A percentile compares a stretch with the other conserved stretches of the same genome.
These are phyloP conservation scores for Hyaena hyaena DNA, from an alignment of 2,113 vertebrate species.

Conservation along the genomic window DNA sequence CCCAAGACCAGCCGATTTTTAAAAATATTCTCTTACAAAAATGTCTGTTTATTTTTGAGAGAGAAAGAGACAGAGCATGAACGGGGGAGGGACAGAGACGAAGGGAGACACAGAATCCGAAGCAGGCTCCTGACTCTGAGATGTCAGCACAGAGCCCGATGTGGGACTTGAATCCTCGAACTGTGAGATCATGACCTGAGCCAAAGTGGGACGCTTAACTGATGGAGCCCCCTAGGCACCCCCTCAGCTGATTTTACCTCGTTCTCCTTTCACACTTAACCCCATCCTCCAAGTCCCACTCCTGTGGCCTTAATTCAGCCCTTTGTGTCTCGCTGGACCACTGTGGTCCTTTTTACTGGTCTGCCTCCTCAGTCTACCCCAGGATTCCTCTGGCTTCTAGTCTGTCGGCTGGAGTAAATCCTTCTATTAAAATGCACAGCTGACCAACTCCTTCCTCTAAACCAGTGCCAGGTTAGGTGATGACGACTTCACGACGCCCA, in stretches of 20 bases:
- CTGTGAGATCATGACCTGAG: no score
- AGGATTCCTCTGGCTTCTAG: background rate
- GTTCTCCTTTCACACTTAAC: background rate
- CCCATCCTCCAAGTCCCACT: background rate
- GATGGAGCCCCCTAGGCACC: no score
- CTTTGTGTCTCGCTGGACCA: background rate
- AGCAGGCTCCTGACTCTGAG: no score
- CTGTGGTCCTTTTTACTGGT: background rate
- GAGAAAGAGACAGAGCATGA: no score
- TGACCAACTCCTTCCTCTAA: background rate
- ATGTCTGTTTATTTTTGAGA: no score
- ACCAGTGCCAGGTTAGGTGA: rapidly evolving
- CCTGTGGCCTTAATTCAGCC: background rate
- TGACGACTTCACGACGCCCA: rapidly evolving
- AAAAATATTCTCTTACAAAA: no score
- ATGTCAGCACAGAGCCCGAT: no score
- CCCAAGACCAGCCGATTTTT: background rate
- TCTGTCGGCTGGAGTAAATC: background rate
- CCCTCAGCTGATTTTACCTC: background rate
- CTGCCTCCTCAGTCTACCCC: background rate
- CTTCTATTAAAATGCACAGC: background rate
- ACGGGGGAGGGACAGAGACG: no score
- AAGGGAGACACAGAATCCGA: no score
- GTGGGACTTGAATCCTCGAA: no score
- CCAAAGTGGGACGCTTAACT: no score